Evolutionary conservation across 2,888 invertebrate genomes (phyloP).

Genomic region (Aplocera efformata): DNA sequence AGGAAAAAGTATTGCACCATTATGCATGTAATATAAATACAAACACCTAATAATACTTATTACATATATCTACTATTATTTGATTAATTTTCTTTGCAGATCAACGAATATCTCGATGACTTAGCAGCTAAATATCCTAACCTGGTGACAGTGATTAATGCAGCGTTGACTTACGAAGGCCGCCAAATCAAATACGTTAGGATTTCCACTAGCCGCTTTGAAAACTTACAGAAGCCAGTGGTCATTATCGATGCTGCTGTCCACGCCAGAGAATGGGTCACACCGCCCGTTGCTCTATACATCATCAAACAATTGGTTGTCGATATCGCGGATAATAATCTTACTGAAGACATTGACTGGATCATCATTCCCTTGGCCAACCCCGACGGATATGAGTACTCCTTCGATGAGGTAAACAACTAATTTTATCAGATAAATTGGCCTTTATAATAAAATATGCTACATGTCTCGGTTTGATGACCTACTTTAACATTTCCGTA

Average conservation of each 20-base stretch:
- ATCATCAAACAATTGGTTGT: constrained; percentile 83
- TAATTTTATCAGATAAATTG: not conserved
- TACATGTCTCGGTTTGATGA: constrained; percentile 1
- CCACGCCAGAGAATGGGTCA: constrained; percentile 87
- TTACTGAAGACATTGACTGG: constrained; percentile 83
- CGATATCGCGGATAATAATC: constrained; percentile 64
- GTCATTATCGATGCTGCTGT: constrained; percentile 82
- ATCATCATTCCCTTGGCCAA: constrained; percentile 84
- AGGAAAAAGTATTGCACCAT: too few relatives aligned
- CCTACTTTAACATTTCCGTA: constrained; percentile 5
- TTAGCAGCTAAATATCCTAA: constrained; percentile 67
- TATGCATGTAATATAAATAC: too few relatives aligned
- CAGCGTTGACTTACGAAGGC: constrained; percentile 81
- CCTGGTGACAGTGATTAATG: constrained; percentile 72
- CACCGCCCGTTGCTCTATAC: constrained; percentile 84
- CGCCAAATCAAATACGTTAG: constrained; percentile 81
- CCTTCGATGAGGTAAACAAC: constrained; percentile 67
- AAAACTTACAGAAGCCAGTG: constrained; percentile 72
- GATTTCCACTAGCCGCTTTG: constrained; percentile 76
- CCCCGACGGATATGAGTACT: constrained; percentile 88
- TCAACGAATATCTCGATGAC: constrained; percentile 68
- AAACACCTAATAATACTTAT: not conserved
- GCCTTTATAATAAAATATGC: constrained; percentile 1
- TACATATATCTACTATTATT: too few relatives aligned
- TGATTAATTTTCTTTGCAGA: constrained; percentile 52